A percentile compares a stretch with the other conserved stretches of the same genome.
phyloP scores from a whole-genome alignment of 2,888 invertebrate species.

The Trichogramma dendrolimi region DNA sequence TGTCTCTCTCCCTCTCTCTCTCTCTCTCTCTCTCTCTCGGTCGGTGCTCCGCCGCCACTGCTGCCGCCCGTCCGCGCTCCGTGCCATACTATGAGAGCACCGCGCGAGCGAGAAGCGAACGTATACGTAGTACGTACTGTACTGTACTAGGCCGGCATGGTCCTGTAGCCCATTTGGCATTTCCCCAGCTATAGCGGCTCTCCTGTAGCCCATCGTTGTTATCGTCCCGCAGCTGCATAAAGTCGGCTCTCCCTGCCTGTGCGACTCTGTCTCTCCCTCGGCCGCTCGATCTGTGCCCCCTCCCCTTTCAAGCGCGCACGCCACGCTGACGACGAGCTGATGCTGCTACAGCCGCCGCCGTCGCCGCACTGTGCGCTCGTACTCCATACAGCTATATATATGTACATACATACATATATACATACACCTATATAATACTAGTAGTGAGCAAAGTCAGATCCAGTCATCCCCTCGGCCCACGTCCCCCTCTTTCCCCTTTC shows the following conservation, averaged over 20 bases:
- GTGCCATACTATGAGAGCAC: constrained; percentile 47
- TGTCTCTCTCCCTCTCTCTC: constrained; percentile 19
- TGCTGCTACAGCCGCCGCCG: constrained; percentile 13
- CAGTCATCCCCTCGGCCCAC: no score
- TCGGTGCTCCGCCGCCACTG: constrained; percentile 32
- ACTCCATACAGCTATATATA: not conserved
- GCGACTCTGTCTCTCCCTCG: constrained; percentile 29
- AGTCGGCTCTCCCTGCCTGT: constrained; percentile 49
- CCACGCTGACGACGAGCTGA: constrained; percentile 24
- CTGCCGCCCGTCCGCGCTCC: constrained; percentile 45
- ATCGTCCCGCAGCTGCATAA: constrained; percentile 56
- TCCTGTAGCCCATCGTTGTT: constrained; percentile 56
- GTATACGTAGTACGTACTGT: constrained; percentile 37
- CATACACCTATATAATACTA: not conserved
- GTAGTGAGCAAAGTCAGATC: no score
- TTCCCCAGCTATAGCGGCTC: constrained; percentile 52
- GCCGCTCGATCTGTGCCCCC: constrained; percentile 9
- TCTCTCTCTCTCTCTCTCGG: constrained; percentile 16
- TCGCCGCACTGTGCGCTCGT: constrained; percentile 17
- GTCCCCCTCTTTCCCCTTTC: no score
- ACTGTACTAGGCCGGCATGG: constrained; percentile 33
- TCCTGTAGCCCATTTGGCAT: constrained; percentile 54
- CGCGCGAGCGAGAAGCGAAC: constrained; percentile 42
- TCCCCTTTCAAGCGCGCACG: constrained; percentile 12
- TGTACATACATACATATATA: not conserved